phyloP scores from a whole-genome alignment of 2,797 vertebrate species.

The Gymnothorax reevesii region DNA sequence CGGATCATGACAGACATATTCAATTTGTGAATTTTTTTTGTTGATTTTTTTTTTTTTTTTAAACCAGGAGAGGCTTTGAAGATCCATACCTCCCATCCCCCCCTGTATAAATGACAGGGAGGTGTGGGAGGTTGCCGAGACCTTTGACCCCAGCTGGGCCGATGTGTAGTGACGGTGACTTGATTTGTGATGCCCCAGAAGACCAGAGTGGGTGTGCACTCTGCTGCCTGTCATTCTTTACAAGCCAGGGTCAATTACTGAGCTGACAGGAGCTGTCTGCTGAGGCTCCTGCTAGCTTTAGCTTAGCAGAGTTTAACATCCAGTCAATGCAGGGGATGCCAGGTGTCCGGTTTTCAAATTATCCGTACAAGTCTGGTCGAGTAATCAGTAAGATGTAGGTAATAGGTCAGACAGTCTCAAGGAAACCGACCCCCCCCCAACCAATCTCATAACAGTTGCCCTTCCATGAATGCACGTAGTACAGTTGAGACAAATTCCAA shows the following conservation, averaged over 20 bases:
- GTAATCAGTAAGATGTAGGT: too few species aligned
- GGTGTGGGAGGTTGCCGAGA: background rate
- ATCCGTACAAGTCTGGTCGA: too few species aligned
- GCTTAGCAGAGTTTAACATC: background rate
- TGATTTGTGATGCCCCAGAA: constrained; percentile 14
- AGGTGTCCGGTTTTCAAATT: too few species aligned
- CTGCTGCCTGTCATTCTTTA: constrained; percentile 37
- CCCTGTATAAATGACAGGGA: background rate
- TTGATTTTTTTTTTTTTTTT: background rate
- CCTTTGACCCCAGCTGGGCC: background rate
- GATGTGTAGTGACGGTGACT: background rate
- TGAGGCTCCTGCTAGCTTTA: background rate
- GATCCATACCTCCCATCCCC: background rate
- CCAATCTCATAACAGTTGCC: too few species aligned
- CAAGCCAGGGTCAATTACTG: constrained; percentile 48
- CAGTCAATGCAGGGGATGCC: too few species aligned
- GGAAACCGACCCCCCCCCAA: too few species aligned
- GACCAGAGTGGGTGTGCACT: constrained; percentile 32
- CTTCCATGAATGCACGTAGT: too few species aligned
- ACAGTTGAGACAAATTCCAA: too few species aligned
- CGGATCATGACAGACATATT: background rate
- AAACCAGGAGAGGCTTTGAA: background rate
- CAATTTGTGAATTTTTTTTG: background rate
- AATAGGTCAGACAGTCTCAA: too few species aligned
- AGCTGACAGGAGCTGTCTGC: constrained; percentile 33